phyloP scores from a whole-genome alignment of 2,888 invertebrate genomes.

The Dendrolimus houi region DNA sequence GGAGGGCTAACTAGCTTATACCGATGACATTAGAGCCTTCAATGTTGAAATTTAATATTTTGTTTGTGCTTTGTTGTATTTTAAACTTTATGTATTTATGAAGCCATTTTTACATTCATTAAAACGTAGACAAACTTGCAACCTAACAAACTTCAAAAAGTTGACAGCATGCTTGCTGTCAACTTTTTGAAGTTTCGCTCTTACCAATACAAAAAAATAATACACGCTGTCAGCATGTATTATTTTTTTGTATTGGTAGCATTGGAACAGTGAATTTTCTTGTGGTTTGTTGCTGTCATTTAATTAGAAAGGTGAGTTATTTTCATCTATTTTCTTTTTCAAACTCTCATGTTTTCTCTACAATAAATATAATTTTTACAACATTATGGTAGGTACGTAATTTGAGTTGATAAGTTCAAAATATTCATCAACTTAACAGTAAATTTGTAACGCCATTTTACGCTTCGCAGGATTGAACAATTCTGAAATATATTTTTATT shows the following conservation, averaged over 20 bases:
- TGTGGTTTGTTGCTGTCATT: constrained; percentile 67
- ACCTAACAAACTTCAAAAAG: constrained; percentile 13
- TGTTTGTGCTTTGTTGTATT: too few species aligned
- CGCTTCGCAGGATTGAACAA: constrained; percentile 42
- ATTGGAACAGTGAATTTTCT: constrained; percentile 50
- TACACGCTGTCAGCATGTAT: constrained; percentile 12
- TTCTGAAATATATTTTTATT: constrained; percentile 47
- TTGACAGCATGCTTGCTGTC: too few species aligned
- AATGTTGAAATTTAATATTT: too few species aligned
- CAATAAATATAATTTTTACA: not conserved
- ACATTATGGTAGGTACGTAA: not conserved
- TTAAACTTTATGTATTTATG: too few species aligned
- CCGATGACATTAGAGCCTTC: too few species aligned
- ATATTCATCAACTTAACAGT: constrained; percentile 29
- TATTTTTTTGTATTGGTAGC: constrained; percentile 25
- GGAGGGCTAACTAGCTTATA: too few species aligned
- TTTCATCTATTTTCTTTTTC: constrained; percentile 25
- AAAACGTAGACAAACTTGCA: constrained; percentile 4
- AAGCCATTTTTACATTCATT: too few species aligned
- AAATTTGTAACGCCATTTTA: constrained; percentile 68
- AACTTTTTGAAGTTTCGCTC: too few species aligned
- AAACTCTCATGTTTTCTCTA: not conserved
- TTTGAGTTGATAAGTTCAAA: constrained; percentile 1
- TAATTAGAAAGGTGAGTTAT: constrained; percentile 62
- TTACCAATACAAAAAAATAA: too few species aligned